Conservation (phyloP, 1,140 invertebrate genomes). For the Sycobia sp. region DNA sequence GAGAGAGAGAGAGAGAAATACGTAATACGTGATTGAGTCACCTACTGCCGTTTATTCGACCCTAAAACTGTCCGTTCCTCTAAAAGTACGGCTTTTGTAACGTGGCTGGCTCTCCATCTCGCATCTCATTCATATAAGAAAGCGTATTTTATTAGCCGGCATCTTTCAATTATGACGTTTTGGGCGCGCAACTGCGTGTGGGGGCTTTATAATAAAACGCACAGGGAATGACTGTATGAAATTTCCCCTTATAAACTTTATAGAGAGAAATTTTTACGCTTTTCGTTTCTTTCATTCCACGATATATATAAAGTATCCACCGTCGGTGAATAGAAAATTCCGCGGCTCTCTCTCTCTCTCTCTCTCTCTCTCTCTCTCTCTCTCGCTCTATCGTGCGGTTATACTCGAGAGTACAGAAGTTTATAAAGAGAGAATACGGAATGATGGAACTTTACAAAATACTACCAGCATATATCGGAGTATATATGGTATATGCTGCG, state of each 20-base stretch:
- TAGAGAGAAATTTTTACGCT: constrained; percentile 9
- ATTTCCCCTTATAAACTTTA: constrained; percentile 23
- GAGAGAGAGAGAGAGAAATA: neutral
- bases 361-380: too few relatives aligned
- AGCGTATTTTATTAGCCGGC: constrained; percentile 8
- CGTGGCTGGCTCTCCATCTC: too few relatives aligned
- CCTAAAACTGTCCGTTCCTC: constrained; percentile 20
- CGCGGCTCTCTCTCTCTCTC: too few relatives aligned
- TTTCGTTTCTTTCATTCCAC: constrained; percentile 5
- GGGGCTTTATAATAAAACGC: constrained; percentile 1
- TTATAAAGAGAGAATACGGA: neutral
- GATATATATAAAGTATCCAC: constrained; percentile 1
- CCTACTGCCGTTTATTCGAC: constrained; percentile 12
- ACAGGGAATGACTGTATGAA: neutral
- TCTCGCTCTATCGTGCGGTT: too few relatives aligned
- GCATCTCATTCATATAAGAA: too few relatives aligned
- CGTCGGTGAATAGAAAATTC: constrained; percentile 9
- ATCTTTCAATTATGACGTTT: constrained; percentile 25
- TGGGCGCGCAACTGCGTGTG: neutral
- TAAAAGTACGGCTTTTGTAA: constrained; percentile 2
- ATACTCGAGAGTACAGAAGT: neutral
- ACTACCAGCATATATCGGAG: too few relatives aligned
- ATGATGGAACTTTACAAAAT: neutral
- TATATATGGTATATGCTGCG: too few relatives aligned
- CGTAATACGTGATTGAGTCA: neutral